A percentile compares a stretch with the other conserved stretches of the same genome.
Evolutionary conservation across 2,113 vertebrate genomes (phyloP).

Genomic region (Tauraco erythrolophus): DNA sequence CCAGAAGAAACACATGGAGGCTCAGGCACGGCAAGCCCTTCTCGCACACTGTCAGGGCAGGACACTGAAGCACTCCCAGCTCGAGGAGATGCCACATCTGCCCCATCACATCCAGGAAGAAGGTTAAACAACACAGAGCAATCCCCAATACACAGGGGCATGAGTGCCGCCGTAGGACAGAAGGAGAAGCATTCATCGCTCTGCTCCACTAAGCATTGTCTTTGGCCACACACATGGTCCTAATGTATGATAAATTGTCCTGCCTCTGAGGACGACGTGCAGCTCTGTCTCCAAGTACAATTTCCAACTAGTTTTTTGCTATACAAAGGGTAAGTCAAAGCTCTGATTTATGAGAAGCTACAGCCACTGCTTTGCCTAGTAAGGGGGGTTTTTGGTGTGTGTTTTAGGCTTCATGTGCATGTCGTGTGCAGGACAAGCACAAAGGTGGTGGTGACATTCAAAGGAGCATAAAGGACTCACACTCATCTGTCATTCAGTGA

Average conservation of each 20-base stretch:
- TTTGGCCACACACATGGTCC: background rate
- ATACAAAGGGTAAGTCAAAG: background rate
- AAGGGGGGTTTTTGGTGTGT: background rate
- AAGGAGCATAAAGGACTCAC: rapidly evolving
- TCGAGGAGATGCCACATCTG: background rate
- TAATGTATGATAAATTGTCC: background rate
- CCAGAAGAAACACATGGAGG: rapidly evolving
- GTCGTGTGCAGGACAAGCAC: background rate
- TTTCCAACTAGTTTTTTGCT: background rate
- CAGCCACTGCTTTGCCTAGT: background rate
- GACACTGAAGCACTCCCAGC: rapidly evolving
- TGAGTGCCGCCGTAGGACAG: background rate
- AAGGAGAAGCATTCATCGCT: background rate
- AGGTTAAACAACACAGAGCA: rapidly evolving
- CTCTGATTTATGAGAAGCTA: background rate
- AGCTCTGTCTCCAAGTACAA: background rate
- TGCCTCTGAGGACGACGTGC: rapidly evolving
- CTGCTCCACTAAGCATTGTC: background rate
- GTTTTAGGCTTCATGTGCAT: background rate
- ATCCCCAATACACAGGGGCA: rapidly evolving
- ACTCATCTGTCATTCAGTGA: background rate
- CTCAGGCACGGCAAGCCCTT: background rate
- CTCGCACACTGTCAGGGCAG: background rate
- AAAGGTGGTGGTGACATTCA: background rate
- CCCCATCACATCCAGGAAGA: background rate